Evolutionary conservation across 1,140 invertebrate genomes (phyloP).

Genomic region (Drosophila nebulosa): DNA sequence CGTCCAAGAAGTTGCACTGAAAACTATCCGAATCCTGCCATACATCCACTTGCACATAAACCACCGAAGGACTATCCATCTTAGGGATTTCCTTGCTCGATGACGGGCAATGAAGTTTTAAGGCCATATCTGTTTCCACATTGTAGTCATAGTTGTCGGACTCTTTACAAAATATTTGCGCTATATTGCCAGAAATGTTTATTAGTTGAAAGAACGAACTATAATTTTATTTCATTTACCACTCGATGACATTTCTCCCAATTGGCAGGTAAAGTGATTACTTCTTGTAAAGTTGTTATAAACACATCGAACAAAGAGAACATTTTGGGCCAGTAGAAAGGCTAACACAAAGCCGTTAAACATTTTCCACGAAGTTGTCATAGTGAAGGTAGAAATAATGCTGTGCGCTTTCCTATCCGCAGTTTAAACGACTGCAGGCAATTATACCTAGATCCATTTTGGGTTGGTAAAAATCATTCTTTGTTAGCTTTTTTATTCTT

Average conservation of each 20-base stretch:
- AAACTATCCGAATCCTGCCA: background rate
- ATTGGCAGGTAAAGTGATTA: background rate
- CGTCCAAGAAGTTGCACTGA: background rate
- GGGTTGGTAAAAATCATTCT: background rate
- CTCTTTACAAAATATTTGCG: background rate
- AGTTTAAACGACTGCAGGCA: background rate
- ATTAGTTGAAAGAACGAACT: background rate
- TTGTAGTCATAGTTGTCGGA: background rate
- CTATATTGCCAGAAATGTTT: background rate
- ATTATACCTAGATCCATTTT: background rate
- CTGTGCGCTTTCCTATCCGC: background rate
- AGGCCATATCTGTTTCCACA: background rate
- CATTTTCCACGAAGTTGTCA: background rate
- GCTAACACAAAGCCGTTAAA: background rate
- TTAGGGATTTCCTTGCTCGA: background rate
- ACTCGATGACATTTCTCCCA: background rate
- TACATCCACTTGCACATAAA: constrained; percentile 2
- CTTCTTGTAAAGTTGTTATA: background rate
- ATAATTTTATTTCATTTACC: background rate
- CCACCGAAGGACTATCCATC: background rate
- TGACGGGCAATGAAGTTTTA: background rate
- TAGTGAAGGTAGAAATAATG: background rate
- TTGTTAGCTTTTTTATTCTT: background rate
- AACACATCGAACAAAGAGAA: background rate
- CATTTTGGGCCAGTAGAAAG: background rate